A percentile compares a stretch with the other conserved stretches of the same genome.
These are phyloP conservation scores for Samia ricini DNA, from an alignment of 1,140 invertebrate species.

Conservation along the genomic window DNA sequence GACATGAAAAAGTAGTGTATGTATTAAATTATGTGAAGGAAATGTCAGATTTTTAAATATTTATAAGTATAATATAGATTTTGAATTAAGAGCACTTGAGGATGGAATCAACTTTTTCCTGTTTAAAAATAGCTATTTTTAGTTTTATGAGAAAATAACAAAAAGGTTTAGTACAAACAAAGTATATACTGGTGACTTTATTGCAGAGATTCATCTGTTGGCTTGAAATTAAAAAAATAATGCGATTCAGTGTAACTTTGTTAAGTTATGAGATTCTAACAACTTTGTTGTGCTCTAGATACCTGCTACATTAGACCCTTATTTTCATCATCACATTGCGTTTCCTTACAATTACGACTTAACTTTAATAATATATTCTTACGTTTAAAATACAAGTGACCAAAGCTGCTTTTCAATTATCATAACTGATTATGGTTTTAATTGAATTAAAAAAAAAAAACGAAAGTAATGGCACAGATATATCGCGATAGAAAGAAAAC, in stretches of 20 bases:
- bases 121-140: slow-evolving; percentile 51
- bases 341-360: slow-evolving; percentile 48
- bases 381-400: slow-evolving; percentile 10
- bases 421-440: neutral
- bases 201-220: slow-evolving; percentile 11
- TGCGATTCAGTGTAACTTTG: neutral
- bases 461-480: slow-evolving; percentile 51
- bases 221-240: neutral
- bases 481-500: slow-evolving; percentile 21
- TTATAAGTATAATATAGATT: slow-evolving; percentile 58
- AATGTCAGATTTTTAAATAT: slow-evolving; percentile 41
- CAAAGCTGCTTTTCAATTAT: slow-evolving; percentile 9
- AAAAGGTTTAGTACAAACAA: slow-evolving; percentile 51
- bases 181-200: slow-evolving; percentile 8
- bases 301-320: slow-evolving; percentile 55
- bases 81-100: slow-evolving; percentile 72
- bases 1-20: slow-evolving; percentile 52
- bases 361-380: slow-evolving; percentile 31
- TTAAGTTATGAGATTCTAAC: slow-evolving; percentile 29
- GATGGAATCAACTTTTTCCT: slow-evolving; percentile 71
- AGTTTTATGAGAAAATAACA: slow-evolving; percentile 37
- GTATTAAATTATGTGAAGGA: slow-evolving; percentile 27
- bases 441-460: neutral
- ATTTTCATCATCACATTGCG: slow-evolving; percentile 69
- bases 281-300: slow-evolving; percentile 45